Conservation (phyloP, 2,888 invertebrate species). For the Apotomis capreana region DNA sequence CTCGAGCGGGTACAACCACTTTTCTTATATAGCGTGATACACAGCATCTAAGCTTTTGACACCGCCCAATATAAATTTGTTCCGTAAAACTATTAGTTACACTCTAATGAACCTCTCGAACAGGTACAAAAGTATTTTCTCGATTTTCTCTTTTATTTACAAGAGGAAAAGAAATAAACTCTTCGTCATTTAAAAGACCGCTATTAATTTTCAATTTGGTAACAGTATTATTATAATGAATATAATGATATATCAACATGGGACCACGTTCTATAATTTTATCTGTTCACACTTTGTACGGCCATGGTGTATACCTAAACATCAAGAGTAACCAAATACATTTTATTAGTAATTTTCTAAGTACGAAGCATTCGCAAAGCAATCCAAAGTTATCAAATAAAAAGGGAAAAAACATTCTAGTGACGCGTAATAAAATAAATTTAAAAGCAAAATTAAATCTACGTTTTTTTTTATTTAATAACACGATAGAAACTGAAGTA, state of each 20-base stretch:
- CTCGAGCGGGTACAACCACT: slow-evolving; percentile 22
- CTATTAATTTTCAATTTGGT: slow-evolving; percentile 53
- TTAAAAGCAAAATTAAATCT: slow-evolving; percentile 59
- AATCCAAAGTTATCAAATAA: slow-evolving; percentile 52
- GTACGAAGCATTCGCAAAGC: slow-evolving; percentile 73
- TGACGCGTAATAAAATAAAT: slow-evolving; percentile 54
- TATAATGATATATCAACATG: slow-evolving; percentile 49
- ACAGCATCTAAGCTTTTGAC: slow-evolving; percentile 36
- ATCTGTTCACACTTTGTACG: slow-evolving; percentile 51
- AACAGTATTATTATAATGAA: slow-evolving; percentile 52
- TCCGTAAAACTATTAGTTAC: slow-evolving; percentile 57
- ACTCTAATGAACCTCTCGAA: slow-evolving; percentile 66
- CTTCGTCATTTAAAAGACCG: slow-evolving; percentile 52
- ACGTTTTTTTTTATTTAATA: slow-evolving; percentile 47
- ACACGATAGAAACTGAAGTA: slow-evolving; percentile 60
- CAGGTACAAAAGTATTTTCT: slow-evolving; percentile 79
- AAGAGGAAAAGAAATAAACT: slow-evolving; percentile 60
- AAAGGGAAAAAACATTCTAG: slow-evolving; percentile 49
- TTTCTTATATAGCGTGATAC: slow-evolving; percentile 34
- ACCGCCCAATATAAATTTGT: slow-evolving; percentile 44
- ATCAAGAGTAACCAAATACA: slow-evolving; percentile 37
- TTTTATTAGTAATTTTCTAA: slow-evolving; percentile 56
- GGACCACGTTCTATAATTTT: slow-evolving; percentile 46
- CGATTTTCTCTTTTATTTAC: slow-evolving; percentile 68
- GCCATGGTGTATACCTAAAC: slow-evolving; percentile 46